Base-by-base conservation (phyloP, 2,113 vertebrate species). In the Entosphenus tridentatus region DNA sequence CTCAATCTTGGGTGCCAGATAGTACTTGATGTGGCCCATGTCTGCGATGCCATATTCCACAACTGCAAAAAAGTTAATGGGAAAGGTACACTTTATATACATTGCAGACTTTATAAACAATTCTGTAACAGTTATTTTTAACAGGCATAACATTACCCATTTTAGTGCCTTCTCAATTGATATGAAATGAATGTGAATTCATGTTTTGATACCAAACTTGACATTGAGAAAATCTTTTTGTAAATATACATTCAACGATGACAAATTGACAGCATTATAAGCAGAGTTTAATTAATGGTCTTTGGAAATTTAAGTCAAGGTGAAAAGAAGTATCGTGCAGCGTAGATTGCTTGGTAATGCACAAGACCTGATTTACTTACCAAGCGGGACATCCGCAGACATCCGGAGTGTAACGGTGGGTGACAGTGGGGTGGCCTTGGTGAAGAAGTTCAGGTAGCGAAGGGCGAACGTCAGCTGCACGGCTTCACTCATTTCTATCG, bases 41-140 rank as follows among this genome's bases (percentile, higher is more conserved):
- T 98, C 93, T 3, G 90, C 87, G 10, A 98, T 95, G 82, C 96
- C 96, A 80, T 98, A 98, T 76, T 96, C 92, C 76, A 96, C 89
- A 78, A 98, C 90, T 98, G 79, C 1, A 72, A 12, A 12, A 69
- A 10, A 69, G 56, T 55, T 21, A 8, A 11, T 8, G n/a, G 17
- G 69, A 4, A 68, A 39, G 39, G 39, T 39, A 39, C 39, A 39
- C 39, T 39, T 39, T 39, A 39, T 39, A 39, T 39, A 6, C 39
- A 39, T 39, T 39, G 39, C 6, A 39, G 39, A 39, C 39, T 39
- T 39, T 39, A 39, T 39, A 39, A n/a, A 0, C 0, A 1, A 8
- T 57, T 12, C 57, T n/a, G 17, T 14, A 39, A 8, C 62, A 7
- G 56, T 9, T 17, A 13, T 39, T 68, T 11, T n/a, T 17, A 3